Base-by-base conservation (phyloP, 2,888 invertebrate genomes). In the Lepetodrilus schrolli region DNA sequence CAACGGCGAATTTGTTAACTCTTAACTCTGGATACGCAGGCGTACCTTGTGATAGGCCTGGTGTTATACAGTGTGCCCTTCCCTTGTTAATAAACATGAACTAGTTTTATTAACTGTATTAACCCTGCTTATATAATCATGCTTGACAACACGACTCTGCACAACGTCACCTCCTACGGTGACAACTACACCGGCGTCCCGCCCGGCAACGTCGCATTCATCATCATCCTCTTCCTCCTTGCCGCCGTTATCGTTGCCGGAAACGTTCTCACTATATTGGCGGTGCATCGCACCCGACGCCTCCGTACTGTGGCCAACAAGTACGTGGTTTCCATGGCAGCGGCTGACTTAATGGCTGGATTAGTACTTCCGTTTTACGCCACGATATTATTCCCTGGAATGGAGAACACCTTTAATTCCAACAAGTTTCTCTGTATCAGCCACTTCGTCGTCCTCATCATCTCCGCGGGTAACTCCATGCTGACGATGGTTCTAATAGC, bases 291-390 rank as follows among this genome's bases (percentile, higher is more conserved):
- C 21, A 66, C 49, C 3, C 26, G 23, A n/a, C 23, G 43, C n/a
- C 66, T 72, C 43, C 43, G 26, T 26, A 72, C 72, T 10, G 51
- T 66, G 36, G 30, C 72, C 17, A 72, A 72, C 38, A 58, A 47
- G 36, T 72, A 72, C 21, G 72, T 72, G 10, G 66, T 48, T 2
- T 51, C 50, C 20, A 30, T 72, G 10, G 72, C 72, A 26, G 49
- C 66, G n/a, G 66, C 66, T 2, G 72, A 72, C 65, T 21, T 72
- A 8, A n/a, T 72, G 8, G 72, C 43, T 1, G 50, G 72, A 5
- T 1, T 66, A 13, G 51, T 72, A 3, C n/a, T 38, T 1, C 72
- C 72, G 2, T 66, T 66, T n/a, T 49, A 72, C n/a, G 47, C 65
- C 26, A 13, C 36, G 4, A 66, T 21, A n/a, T 26, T 72, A 7